Base-by-base conservation (phyloP, 2,797 vertebrate species). In the Gymnocypris eckloni region DNA sequence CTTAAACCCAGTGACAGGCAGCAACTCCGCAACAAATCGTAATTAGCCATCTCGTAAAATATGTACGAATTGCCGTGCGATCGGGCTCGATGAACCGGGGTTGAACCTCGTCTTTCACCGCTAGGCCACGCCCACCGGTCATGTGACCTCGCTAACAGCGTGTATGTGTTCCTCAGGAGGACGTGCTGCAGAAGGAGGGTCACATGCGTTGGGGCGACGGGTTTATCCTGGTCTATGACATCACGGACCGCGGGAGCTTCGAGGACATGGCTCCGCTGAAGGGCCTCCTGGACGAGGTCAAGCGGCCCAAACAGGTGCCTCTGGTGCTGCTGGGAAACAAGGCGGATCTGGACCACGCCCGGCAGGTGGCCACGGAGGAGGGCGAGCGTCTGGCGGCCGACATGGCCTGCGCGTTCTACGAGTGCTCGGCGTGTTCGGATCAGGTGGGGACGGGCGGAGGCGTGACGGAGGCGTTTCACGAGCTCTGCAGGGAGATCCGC, bases 161-260 rank as follows among this genome's bases (percentile, higher is more conserved):
- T 33, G 25, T 33, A 1, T 75, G 45, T 48, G n/a, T 67, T n/a
- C 56, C 41, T 61, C 91, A 99, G 98, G 98, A 99, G 92, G 98
- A 99, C 56, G 89, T 94, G 85, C 96, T 98, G 87, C 98, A 98
- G 95, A 97, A 95, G 50, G 98, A 99, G 92, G 96, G 97, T 7
- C 98, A 99, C 50, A 95, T 99, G 92, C 96, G 98, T 25, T 99
- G 98, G 98, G 97, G 97, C 0, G 98, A 99, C 33, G 98, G 97
- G 48, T 99, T 99, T 0, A 93, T 98, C 87, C 93, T 99, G 0
- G 98, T 99, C n/a, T 99, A 99, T 0, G 98, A 99, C 93, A 98
- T 99, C 93, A 99, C 98, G 0, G 98, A 99, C 91, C 94, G 98
- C 52, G 97, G 96, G 75, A 99, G 98, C 92, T 99, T 99, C 1